Conservation (phyloP, 2,888 invertebrate genomes). For the Synanthedon vespiformis region DNA sequence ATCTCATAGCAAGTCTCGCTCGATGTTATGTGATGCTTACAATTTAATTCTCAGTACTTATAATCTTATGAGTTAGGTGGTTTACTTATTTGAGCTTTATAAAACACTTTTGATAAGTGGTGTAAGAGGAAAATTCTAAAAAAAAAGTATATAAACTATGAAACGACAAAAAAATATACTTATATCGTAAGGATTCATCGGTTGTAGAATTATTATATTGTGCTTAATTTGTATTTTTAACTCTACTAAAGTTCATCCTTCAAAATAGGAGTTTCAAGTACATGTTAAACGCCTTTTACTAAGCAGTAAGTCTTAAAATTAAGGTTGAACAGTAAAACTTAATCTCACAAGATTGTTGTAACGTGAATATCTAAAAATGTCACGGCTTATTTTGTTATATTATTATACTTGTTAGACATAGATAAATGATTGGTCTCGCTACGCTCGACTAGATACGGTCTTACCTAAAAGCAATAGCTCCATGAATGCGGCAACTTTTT, state of each 20-base stretch:
- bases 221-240: background rate
- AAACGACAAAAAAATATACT: constrained; percentile 34
- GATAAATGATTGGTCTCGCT: too few species aligned
- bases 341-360: background rate
- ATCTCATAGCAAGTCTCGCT: constrained; percentile 4
- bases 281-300: background rate
- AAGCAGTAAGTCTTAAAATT: background rate
- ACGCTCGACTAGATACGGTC: too few species aligned
- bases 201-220: constrained; percentile 14
- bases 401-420: background rate
- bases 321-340: background rate
- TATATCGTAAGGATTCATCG: constrained; percentile 16
- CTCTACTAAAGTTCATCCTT: background rate
- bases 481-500: too few species aligned
- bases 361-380: background rate
- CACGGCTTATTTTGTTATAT: background rate
- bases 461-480: too few species aligned
- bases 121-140: constrained; percentile 31
- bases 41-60: constrained; percentile 3
- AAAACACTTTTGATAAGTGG: background rate
- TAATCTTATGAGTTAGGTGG: constrained; percentile 1
- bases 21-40: background rate
- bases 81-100: background rate
- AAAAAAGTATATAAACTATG: constrained; percentile 31
- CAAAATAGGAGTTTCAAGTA: background rate